These are phyloP conservation scores for Panopea generosa DNA, from an alignment of 2,888 invertebrate genomes.

Conservation along the genomic window DNA sequence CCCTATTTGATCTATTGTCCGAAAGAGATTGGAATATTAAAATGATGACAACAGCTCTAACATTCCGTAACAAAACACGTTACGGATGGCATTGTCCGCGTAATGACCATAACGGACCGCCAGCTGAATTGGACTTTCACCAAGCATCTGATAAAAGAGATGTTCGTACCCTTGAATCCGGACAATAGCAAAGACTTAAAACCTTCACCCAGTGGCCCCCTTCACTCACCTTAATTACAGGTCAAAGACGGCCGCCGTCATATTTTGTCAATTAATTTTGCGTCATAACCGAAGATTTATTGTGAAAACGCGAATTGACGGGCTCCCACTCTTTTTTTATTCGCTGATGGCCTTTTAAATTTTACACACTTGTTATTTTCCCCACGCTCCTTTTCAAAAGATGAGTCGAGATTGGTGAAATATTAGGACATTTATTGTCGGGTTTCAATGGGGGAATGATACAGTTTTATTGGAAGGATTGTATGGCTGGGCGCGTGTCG, in stretches of 20 bases:
- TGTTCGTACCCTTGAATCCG: conserved; percentile 13
- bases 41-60: conserved; percentile 29
- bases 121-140: conserved; percentile 48
- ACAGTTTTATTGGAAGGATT: conserved; percentile 41
- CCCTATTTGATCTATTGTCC: conserved; percentile 51
- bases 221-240: conserved; percentile 41
- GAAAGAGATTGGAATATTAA: conserved; percentile 29
- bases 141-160: conserved; percentile 33
- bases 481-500: conserved; percentile 51
- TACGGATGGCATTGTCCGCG: not conserved
- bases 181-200: conserved; percentile 29
- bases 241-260: conserved; percentile 32
- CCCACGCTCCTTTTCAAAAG: conserved; percentile 40
- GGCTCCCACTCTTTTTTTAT: conserved; percentile 22
- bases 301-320: conserved; percentile 33
- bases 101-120: conserved; percentile 23
- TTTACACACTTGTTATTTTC: conserved; percentile 39
- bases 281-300: conserved; percentile 55
- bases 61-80: conserved; percentile 35
- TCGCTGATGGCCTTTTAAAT: conserved; percentile 47
- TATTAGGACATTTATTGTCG: conserved; percentile 64
- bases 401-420: conserved; percentile 55
- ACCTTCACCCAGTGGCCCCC: conserved; percentile 17
- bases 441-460: conserved; percentile 54
- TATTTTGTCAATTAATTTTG: conserved; percentile 57